phyloP scores from a whole-genome alignment of 2,888 invertebrate species.

The Watsonalla binaria region DNA sequence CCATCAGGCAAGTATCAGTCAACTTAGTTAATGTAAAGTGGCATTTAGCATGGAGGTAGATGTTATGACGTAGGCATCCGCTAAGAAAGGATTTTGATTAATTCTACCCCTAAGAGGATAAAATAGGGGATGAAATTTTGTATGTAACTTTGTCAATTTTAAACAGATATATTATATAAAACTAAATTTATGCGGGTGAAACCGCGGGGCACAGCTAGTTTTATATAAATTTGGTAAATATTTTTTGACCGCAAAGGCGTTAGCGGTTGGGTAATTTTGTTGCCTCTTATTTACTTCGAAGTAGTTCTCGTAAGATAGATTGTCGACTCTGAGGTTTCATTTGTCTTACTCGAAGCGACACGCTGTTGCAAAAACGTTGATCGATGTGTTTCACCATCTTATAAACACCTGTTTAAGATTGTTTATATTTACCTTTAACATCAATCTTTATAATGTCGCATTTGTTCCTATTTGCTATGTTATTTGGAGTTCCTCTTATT shows the following conservation, averaged over 20 bases:
- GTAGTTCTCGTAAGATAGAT: constrained; percentile 24
- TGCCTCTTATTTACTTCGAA: constrained; percentile 3
- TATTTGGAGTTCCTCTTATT: background rate
- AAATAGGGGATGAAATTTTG: too few relatives aligned
- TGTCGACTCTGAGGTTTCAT: constrained; percentile 36
- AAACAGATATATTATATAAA: too few relatives aligned
- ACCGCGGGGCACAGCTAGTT: too few relatives aligned
- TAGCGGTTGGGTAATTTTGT: background rate
- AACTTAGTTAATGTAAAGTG: too few relatives aligned
- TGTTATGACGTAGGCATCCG: too few relatives aligned
- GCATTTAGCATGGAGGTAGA: too few relatives aligned
- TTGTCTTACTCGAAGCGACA: constrained; percentile 47
- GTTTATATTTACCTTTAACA: constrained; percentile 25
- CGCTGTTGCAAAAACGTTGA: constrained; percentile 51
- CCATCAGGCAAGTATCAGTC: too few relatives aligned
- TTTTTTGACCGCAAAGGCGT: background rate
- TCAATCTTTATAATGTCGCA: constrained; percentile 20
- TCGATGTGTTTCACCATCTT: constrained; percentile 42
- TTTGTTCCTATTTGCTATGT: background rate
- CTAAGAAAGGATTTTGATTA: too few relatives aligned
- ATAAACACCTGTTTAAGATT: constrained; percentile 54
- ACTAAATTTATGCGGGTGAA: too few relatives aligned
- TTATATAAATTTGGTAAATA: background rate
- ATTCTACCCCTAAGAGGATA: too few relatives aligned
- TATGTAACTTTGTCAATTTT: too few relatives aligned